Conservation (phyloP, 2,113 vertebrate species). For the Panurus biarmicus region DNA sequence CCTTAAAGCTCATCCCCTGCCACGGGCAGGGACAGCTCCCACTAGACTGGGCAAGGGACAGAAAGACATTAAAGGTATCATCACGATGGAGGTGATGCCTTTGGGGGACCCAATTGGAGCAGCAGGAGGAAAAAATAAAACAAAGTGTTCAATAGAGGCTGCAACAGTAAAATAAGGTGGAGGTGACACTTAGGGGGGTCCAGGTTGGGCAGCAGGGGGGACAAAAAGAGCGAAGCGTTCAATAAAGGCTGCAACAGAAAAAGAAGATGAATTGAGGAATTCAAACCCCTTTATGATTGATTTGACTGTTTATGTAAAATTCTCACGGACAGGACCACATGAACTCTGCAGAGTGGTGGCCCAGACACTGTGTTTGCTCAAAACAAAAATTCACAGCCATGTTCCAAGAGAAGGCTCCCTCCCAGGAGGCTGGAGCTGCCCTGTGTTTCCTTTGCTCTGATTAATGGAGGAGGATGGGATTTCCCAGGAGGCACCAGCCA, state of each 20-base stretch:
- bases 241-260: background rate
- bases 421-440: background rate
- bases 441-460: background rate
- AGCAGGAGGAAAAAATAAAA: background rate
- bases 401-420: background rate
- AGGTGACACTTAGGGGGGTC: background rate
- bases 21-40: background rate
- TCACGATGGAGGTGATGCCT: background rate
- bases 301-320: background rate
- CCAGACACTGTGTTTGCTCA: background rate
- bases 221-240: background rate
- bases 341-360: background rate
- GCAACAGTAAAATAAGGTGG: background rate
- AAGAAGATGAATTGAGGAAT: background rate
- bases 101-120: background rate
- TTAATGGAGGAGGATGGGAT: slow-evolving; percentile 9
- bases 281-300: background rate
- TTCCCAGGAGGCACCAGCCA: background rate
- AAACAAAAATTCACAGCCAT: background rate
- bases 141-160: background rate
- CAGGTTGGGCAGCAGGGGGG: background rate
- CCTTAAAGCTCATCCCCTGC: background rate
- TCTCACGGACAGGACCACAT: background rate
- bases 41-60: background rate
- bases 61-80: background rate